phyloP scores from a whole-genome alignment of 2,113 vertebrate species.

The Pachycephala philippinensis region DNA sequence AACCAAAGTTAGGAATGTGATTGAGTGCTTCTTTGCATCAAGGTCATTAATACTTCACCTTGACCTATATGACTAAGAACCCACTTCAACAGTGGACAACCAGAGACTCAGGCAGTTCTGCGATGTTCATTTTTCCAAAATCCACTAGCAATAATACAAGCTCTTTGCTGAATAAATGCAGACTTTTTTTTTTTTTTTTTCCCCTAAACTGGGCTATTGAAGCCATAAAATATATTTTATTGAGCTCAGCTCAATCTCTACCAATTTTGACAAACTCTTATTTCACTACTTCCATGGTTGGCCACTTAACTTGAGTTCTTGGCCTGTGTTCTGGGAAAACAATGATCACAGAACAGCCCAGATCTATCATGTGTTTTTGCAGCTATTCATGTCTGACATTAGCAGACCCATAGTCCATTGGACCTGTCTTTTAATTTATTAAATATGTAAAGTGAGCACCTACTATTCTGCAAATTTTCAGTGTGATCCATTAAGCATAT shows the following conservation, averaged over 20 bases:
- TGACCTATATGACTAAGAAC: not conserved
- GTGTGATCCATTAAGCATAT: not conserved
- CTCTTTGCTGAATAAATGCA: not conserved
- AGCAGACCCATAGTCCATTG: not conserved
- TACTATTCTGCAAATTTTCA: not conserved
- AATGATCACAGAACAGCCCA: not conserved
- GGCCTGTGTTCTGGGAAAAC: not conserved
- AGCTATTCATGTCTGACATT: not conserved
- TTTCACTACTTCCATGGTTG: not conserved
- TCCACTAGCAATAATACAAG: not conserved
- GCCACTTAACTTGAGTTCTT: not conserved
- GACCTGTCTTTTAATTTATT: not conserved
- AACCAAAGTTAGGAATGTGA: not conserved
- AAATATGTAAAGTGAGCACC: not conserved
- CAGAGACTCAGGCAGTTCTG: not conserved
- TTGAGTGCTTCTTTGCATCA: not conserved
- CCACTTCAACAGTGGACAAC: not conserved
- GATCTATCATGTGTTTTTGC: not conserved
- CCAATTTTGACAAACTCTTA: not conserved
- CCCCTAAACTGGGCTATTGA: not conserved
- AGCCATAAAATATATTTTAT: not conserved
- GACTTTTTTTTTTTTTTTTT: not conserved
- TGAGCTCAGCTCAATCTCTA: not conserved
- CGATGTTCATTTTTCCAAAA: not conserved
- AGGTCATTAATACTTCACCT: not conserved